A percentile compares a stretch with the other conserved stretches of the same genome.
phyloP scores from a whole-genome alignment of 2,888 invertebrate genomes.

The Aphrophora alni region DNA sequence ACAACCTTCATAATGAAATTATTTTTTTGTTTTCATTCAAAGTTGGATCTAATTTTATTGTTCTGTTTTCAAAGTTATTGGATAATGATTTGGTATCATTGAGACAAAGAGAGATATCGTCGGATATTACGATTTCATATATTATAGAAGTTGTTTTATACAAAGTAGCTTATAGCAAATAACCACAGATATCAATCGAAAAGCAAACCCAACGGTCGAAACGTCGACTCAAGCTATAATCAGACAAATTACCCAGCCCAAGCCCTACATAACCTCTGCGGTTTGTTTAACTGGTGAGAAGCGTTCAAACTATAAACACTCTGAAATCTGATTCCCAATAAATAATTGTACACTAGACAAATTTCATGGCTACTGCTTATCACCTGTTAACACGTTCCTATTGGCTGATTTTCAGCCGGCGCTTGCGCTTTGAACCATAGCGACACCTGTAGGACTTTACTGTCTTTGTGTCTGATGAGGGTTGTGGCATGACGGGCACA shows the following conservation, averaged over 20 bases:
- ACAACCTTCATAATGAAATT: too few relatives aligned
- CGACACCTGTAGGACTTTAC: conserved; percentile 9
- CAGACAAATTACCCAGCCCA: neutral
- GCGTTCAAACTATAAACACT: neutral
- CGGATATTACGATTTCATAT: too few relatives aligned
- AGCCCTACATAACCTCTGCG: neutral
- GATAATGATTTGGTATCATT: too few relatives aligned
- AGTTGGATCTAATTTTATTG: too few relatives aligned
- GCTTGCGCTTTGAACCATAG: neutral
- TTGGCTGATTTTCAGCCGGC: neutral
- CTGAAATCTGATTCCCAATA: neutral
- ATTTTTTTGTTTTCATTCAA: too few relatives aligned
- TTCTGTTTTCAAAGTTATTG: too few relatives aligned
- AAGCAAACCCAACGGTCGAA: neutral
- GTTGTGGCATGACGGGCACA: neutral
- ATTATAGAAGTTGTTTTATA: too few relatives aligned
- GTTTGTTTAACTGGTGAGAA: neutral
- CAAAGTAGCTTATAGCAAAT: too few relatives aligned
- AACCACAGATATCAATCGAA: neutral
- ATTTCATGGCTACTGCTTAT: conserved; percentile 2
- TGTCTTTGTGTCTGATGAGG: neutral
- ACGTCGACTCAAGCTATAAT: neutral
- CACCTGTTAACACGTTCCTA: conserved; percentile 9
- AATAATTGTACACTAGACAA: conserved; percentile 2
- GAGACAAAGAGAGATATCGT: too few relatives aligned